Evolutionary conservation across 2,113 vertebrate species (phyloP).

Genomic region (Eupsittula cactorum): DNA sequence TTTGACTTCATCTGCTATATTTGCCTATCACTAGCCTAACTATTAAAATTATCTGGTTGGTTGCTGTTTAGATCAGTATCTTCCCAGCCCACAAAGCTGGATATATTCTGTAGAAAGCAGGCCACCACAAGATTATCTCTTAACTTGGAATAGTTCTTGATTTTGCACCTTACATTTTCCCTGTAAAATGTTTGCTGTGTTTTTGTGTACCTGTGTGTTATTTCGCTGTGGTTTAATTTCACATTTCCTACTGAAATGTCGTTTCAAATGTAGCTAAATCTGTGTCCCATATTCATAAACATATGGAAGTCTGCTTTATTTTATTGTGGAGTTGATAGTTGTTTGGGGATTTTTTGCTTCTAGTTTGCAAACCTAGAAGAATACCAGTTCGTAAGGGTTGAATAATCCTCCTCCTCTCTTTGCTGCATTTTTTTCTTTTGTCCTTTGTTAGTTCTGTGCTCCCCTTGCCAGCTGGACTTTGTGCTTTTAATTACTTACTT

Average conservation of each 20-base stretch:
- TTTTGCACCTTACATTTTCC: not conserved
- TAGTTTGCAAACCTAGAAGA: not conserved
- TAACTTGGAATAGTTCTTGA: not conserved
- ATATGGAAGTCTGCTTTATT: not conserved
- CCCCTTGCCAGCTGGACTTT: not conserved
- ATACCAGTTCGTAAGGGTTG: not conserved
- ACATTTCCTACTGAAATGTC: not conserved
- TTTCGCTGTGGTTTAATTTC: not conserved
- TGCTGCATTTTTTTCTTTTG: not conserved
- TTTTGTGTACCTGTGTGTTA: not conserved
- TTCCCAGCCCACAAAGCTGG: not conserved
- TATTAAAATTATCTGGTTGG: conserved; percentile 25
- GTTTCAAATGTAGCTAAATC: not conserved
- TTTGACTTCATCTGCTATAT: conserved; percentile 37
- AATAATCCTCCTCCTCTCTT: not conserved
- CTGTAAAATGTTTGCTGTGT: not conserved
- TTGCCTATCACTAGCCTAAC: conserved; percentile 42
- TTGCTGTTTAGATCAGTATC: conserved; percentile 30
- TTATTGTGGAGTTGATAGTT: not conserved
- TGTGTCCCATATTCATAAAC: not conserved
- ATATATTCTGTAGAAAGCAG: not conserved
- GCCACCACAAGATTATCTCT: not conserved
- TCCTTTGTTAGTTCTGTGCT: not conserved
- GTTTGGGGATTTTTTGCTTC: not conserved
- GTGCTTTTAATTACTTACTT: not conserved